Evolutionary conservation across 2,797 vertebrate genomes (phyloP), one percentile per base, ranked within the genome.

Genomic region (Hoplostethus mediterraneus): DNA sequence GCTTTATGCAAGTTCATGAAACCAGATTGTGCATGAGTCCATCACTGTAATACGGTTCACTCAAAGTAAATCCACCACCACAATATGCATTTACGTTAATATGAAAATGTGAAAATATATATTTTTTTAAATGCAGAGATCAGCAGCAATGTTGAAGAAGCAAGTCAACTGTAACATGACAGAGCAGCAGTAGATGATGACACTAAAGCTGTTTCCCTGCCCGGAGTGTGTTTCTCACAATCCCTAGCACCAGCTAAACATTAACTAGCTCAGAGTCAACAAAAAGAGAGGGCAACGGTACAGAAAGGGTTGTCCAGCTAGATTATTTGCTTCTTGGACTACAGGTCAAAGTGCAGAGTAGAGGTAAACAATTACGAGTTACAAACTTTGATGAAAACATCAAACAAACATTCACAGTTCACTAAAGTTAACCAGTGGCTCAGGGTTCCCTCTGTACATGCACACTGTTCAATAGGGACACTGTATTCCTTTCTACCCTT

Each of bases 341-440:
- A 3, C 4, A 13, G 77, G 48, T 67, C 77, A 83, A 85, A 87
- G 87, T 86, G 51, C 81, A 67, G 44, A 45, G 45, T 10, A 36
- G 38, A 66, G 31, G 5, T 51, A 36, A 0, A 8, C 36, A 65
- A 42, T 52, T 67, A 33, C 81, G 36, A 48, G 42, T 60, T 49
- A 44, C 13, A 42, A 40, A 44, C 16, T n/a, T 8, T 56, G 68
- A 58, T 1, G 1, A 40, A 40, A 40, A 2, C 38, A 40, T 8
- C 2, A n/a, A n/a, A n/a, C n/a, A n/a, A n/a, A n/a, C n/a, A n/a
- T n/a, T n/a, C n/a, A n/a, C 44, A 33, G 33, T 51, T 58, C 7
- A 12, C 1, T 11, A 3, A 14, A 56, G 72, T 82, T 74, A 57
- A 67, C 13, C 44, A 55, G 33, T 28, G 8, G 59, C 58, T 47